A percentile compares a stretch with the other conserved stretches of the same genome.
These are phyloP conservation scores for Crenuchus spilurus DNA, from an alignment of 2,797 vertebrate genomes.

Conservation along the genomic window DNA sequence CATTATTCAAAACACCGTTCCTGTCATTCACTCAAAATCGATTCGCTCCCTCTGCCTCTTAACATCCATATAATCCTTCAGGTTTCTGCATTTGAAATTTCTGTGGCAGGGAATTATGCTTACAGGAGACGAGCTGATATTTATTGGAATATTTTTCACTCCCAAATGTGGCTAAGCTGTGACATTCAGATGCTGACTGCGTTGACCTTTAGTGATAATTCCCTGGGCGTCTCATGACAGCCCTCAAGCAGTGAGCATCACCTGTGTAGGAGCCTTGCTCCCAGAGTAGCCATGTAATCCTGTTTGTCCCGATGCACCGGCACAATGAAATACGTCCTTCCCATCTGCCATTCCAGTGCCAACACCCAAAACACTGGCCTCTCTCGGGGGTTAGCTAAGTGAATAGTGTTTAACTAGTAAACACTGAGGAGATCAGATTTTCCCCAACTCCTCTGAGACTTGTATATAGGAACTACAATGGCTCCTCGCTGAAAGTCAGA, in stretches of 20 bases:
- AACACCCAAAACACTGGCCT: slow-evolving; percentile 3
- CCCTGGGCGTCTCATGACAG: slow-evolving; percentile 65
- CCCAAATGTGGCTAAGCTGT: slow-evolving; percentile 72
- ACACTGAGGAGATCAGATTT: neutral
- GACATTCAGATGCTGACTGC: slow-evolving; percentile 74
- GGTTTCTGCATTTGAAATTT: slow-evolving; percentile 69
- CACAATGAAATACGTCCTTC: slow-evolving; percentile 68
- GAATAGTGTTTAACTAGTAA: slow-evolving; percentile 12
- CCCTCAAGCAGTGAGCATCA: slow-evolving; percentile 55
- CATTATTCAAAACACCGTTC: slow-evolving; percentile 70
- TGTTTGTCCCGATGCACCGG: slow-evolving; percentile 71
- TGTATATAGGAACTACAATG: slow-evolving; percentile 27
- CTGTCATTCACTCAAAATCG: slow-evolving; percentile 75
- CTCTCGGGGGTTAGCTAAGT: neutral
- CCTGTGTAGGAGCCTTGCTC: slow-evolving; percentile 66
- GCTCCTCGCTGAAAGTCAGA: slow-evolving; percentile 31
- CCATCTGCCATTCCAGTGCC: slow-evolving; percentile 52
- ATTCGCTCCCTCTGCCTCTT: slow-evolving; percentile 72
- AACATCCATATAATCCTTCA: slow-evolving; percentile 67
- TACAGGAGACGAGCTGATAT: slow-evolving; percentile 66
- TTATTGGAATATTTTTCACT: slow-evolving; percentile 70
- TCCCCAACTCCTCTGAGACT: slow-evolving; percentile 15
- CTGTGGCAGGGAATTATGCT: slow-evolving; percentile 64
- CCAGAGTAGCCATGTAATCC: slow-evolving; percentile 71
- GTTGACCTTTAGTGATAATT: slow-evolving; percentile 78